Evolutionary conservation across 2,888 invertebrate genomes (phyloP), one percentile per base, ranked within the genome.

Genomic region (Neoaliturus tenellus): DNA sequence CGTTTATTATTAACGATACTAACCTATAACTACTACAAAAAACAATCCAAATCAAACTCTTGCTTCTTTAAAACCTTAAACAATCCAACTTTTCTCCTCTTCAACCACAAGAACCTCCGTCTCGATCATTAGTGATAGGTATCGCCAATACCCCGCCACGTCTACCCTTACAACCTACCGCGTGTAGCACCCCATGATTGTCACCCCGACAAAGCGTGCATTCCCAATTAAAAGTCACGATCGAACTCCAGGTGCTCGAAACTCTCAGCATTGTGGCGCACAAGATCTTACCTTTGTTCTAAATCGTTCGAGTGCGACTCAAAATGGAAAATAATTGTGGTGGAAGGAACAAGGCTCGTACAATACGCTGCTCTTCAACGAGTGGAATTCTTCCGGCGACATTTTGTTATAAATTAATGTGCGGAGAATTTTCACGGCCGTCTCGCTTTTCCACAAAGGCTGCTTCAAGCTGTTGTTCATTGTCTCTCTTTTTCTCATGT

Each of bases 341-440:
- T 78, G 78, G 78, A 78, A 78, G 78, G 55, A 78, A 78, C 78
- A 78, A 78, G 78, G 51, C 78, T n/a, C 48, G 51, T 20, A 78
- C 78, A 75, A 75, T 75, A 23, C 23, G 39, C 12, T 5, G 35
- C 51, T 78, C 78, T 55, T 31, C 78, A 31, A 12, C 28, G 5
- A 17, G 55, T 25, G 25, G 78, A 55, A 78, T 55, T 51, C 78
- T 75, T 75, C 75, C 78, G 48, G 14, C 78, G 78, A 78, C 78
- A 78, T 78, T 78, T 78, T 78, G 78, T 78, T 78, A 33, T 78
- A 78, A 78, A 78, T 78, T 78, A 78, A 78, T 78, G 78, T 28
- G 48, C 78, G 55, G 55, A 55, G 28, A 48, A 48, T 48, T n/a
- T 35, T 78, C 35, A 28, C 44, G 48, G 78, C 25, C 48, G 48